These are phyloP conservation scores for Notarius quadriscutis DNA, from an alignment of 2,113 vertebrate species.

Conservation along the genomic window DNA sequence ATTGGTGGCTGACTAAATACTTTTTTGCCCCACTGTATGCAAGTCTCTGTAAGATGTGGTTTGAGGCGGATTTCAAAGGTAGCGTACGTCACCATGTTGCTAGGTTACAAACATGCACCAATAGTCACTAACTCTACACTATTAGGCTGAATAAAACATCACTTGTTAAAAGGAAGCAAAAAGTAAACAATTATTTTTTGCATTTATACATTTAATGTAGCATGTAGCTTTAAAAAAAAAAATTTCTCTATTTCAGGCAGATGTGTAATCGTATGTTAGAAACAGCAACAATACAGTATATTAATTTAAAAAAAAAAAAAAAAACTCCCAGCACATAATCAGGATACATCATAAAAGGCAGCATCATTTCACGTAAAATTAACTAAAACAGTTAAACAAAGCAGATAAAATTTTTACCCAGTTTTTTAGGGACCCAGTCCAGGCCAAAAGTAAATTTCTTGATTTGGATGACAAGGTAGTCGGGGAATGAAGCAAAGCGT, in stretches of 20 bases:
- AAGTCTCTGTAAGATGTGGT: neutral
- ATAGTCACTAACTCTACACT: neutral
- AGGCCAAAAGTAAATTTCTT: constrained; percentile 99
- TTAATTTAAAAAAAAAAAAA: neutral
- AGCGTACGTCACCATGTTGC: neutral
- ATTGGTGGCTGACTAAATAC: no score
- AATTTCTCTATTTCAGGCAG: neutral
- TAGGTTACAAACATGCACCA: neutral
- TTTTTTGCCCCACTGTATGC: no score
- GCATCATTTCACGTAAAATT: neutral
- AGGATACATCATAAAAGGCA: neutral
- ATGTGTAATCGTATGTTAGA: no score
- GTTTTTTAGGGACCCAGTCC: constrained; percentile 99
- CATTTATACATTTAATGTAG: neutral
- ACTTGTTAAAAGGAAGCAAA: neutral
- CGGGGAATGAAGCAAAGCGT: constrained; percentile 95
- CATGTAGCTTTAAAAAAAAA: neutral
- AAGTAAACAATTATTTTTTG: neutral
- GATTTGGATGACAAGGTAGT: constrained; percentile 97
- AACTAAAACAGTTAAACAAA: neutral
- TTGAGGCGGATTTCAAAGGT: neutral
- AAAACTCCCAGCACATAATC: neutral
- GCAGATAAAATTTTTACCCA: constrained; percentile 76
- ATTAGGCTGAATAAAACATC: neutral
- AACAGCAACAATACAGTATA: no score